Evolutionary conservation across 2,113 vertebrate species (phyloP), one percentile per base, ranked within the genome.

Genomic region (Macrotus californicus): DNA sequence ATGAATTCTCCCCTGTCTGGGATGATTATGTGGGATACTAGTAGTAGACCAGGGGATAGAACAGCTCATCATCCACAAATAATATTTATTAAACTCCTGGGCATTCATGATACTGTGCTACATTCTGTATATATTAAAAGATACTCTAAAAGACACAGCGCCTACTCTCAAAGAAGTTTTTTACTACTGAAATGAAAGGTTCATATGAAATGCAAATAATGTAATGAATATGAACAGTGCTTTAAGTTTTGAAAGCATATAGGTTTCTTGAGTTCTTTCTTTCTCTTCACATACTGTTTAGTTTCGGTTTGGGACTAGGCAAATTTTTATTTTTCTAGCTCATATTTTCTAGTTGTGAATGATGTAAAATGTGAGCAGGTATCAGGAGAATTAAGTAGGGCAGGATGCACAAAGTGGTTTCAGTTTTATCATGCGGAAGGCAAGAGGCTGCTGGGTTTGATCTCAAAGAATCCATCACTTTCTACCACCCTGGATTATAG

Each of bases 41-140:
- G 81, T 72, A 61, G 85, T 89, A 92, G 81, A 39, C 85, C 50
- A 77, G 81, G 50, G 70, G 50, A 95, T 69, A 95, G 85, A 80
- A 73, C 34, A 64, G 84, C 43, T 94, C 31, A 91, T 93, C 90
- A 69, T 70, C 91, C 87, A 83, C 61, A 70, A 92, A 92, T 90
- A 83, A 79, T 95, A 92, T 87, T 97, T 96, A 96, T 97, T 86
- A 95, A 94, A 81, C 64, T 95, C 77, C n/a, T 94, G 85, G 93
- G 94, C 31, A 85, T 94, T 94, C n/a, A 14, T 52, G 54, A 90
- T 69, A n/a, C 77, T 94, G n/a, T 92, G 54, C 77, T 70, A 46
- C 66, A 56, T 84, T 87, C 46, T 26, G 10, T 72, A 59, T 82
- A 61, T 50, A 73, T 83, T 85, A 94, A 80, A 88, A 87, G 31